Evolutionary conservation across 2,797 vertebrate species (phyloP), one percentile per base, ranked within the genome.

Genomic region (Hephaestus fuliginosus): DNA sequence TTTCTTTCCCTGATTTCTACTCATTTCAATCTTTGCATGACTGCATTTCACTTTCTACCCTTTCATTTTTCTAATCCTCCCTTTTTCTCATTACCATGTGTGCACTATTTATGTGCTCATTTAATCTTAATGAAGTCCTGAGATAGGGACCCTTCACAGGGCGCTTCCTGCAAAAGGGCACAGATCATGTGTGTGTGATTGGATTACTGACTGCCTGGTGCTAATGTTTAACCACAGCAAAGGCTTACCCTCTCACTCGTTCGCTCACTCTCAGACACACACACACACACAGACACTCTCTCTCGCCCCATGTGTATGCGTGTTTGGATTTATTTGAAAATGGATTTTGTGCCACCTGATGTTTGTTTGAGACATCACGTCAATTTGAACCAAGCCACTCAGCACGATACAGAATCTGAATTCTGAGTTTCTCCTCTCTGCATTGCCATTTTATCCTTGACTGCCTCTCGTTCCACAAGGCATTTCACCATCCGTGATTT

Each of bases 111-210:
- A 93, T 90, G 90, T 69, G 79, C 88, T 93, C 92, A 91, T 95
- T 91, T 93, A 92, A 88, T 94, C 89, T 94, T 96, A 95, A 96
- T 95, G 94, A 94, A 92, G 88, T 86, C 85, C 86, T 81, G 82
- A 80, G 79, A 90, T 81, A 83, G 86, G 82, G 84, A 93, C 87
- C 83, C 89, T 91, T 92, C 88, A 85, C 78, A 78, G 89, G 93
- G 92, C 12, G 81, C 94, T 91, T 95, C 93, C 94, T 93, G 92
- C 87, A 76, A 95, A 96, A 96, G 95, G 94, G 91, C 94, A 94
- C 93, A 91, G 93, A 95, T 94, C 89, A 90, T 91, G 90, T 90
- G 93, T 94, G 91, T 92, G 91, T 93, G 93, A 95, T 93, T 85
- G 92, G 95, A 96, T 96, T 95, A 95, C 86, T 65, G 92, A 93